Conservation (phyloP, 2,113 vertebrate genomes). For the Narcine bancroftii region DNA sequence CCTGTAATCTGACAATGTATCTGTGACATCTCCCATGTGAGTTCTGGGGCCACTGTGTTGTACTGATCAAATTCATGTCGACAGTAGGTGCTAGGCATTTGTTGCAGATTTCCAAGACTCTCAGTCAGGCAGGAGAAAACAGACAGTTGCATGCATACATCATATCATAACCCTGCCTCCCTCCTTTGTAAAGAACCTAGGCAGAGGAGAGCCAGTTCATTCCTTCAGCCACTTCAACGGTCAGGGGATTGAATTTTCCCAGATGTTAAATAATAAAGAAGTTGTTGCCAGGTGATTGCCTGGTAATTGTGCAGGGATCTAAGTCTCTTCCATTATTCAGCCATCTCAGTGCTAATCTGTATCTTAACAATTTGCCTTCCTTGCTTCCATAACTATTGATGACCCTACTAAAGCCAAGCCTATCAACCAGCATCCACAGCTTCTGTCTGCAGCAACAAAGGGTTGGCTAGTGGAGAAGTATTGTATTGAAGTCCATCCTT, state of each 20-base stretch:
- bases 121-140: not conserved
- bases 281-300: not conserved
- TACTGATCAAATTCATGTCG: conserved; percentile 41
- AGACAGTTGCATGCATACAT: conserved; percentile 15
- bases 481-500: not conserved
- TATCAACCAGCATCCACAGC: too few relatives aligned
- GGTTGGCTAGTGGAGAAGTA: too few relatives aligned
- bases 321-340: not conserved
- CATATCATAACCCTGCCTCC: not conserved
- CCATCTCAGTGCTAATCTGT: not conserved
- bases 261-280: not conserved
- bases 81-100: conserved; percentile 42
- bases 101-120: conserved; percentile 39
- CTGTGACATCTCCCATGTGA: conserved; percentile 40
- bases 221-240: not conserved
- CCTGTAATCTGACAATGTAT: too few relatives aligned
- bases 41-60: conserved; percentile 43
- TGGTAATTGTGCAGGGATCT: not conserved
- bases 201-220: not conserved
- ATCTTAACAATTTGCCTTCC: not conserved
- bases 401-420: too few relatives aligned
- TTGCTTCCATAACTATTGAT: not conserved
- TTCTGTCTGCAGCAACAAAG: too few relatives aligned
- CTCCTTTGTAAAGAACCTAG: not conserved
- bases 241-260: not conserved